A percentile compares a stretch with the other conserved stretches of the same genome.
phyloP scores from a whole-genome alignment of 2,888 invertebrate genomes.

The Metacarcinus magister region DNA sequence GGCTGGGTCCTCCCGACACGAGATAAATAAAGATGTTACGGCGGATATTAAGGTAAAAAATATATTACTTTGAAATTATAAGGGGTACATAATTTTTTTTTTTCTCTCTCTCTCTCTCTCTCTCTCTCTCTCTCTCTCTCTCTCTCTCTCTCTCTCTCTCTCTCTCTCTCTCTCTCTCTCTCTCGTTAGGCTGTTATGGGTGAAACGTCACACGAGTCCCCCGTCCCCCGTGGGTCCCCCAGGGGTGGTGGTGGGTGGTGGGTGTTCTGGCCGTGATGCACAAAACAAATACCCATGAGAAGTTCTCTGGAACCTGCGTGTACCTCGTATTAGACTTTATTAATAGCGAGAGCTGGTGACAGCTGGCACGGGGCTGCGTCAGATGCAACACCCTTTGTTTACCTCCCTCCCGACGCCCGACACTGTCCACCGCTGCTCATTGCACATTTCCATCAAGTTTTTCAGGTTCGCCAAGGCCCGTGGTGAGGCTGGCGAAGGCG shows the following conservation, averaged over 20 bases:
- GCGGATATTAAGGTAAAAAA: conserved; percentile 37
- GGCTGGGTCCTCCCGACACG: neutral
- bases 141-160: neutral
- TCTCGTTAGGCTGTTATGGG: conserved; percentile 47
- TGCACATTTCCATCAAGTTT: conserved; percentile 43
- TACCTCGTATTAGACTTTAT: conserved; percentile 70
- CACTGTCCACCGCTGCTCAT: conserved; percentile 31
- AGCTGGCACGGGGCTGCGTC: conserved; percentile 75
- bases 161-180: neutral
- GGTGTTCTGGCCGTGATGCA: conserved; percentile 39
- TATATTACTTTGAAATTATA: conserved; percentile 3
- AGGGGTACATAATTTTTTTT: neutral
- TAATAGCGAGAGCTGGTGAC: conserved; percentile 71
- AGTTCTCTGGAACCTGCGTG: conserved; percentile 64
- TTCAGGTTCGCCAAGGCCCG: neutral
- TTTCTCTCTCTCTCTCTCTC: neutral
- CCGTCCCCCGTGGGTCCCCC: neutral
- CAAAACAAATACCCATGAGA: conserved; percentile 28
- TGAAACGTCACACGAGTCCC: conserved; percentile 51
- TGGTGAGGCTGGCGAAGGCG: neutral
- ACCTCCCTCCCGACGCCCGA: neutral
- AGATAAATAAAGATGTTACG: conserved; percentile 13
- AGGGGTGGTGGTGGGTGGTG: neutral
- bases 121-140: neutral
- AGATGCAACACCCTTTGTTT: conserved; percentile 80